Evolutionary conservation across 2,888 invertebrate species (phyloP).

Genomic region (Leistus spinibarbis): DNA sequence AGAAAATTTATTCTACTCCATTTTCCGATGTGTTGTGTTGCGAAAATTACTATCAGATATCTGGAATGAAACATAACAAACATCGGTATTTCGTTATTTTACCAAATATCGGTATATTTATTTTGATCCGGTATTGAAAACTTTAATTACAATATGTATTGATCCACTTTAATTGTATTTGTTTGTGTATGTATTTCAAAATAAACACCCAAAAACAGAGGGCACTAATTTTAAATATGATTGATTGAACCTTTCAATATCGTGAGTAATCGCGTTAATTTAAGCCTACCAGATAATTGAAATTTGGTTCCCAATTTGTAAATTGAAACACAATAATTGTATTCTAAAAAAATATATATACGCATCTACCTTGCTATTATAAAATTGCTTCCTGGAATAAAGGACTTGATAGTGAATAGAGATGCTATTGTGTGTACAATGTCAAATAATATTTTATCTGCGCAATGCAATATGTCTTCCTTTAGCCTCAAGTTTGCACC

Average conservation of each 20-base stretch:
- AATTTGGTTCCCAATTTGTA: not conserved
- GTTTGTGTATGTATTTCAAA: too few relatives aligned
- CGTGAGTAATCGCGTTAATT: not conserved
- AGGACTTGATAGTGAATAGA: not conserved
- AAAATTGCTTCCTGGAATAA: not conserved
- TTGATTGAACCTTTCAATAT: not conserved
- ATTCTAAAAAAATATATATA: not conserved
- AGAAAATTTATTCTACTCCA: too few relatives aligned
- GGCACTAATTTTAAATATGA: not conserved
- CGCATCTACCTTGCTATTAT: not conserved
- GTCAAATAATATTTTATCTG: not conserved
- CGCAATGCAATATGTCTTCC: not conserved
- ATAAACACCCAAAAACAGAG: not conserved
- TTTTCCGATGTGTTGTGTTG: too few relatives aligned
- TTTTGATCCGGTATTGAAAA: too few relatives aligned
- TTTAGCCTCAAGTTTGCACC: not conserved
- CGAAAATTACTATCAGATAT: too few relatives aligned
- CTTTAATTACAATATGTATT: too few relatives aligned
- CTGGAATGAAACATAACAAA: too few relatives aligned
- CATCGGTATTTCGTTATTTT: too few relatives aligned
- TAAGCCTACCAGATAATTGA: not conserved
- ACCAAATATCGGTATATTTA: too few relatives aligned
- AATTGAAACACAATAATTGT: not conserved
- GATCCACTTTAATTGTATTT: too few relatives aligned
- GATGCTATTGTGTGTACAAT: not conserved